Conservation (phyloP, 2,888 invertebrate species). For the Homarus gammarus region DNA sequence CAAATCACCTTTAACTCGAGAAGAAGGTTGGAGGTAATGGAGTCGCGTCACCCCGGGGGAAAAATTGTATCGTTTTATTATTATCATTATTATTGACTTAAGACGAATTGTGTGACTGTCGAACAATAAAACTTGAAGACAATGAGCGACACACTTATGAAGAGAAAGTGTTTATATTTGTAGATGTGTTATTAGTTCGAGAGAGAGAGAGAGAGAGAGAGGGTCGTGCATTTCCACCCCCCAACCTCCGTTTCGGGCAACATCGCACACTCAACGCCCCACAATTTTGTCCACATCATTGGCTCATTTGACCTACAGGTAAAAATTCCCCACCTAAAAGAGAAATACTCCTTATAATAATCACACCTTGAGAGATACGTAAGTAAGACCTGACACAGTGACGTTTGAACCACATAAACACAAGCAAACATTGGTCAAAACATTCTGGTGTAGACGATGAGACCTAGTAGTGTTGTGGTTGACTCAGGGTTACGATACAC, state of each 20-base stretch:
- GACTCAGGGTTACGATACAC: not conserved
- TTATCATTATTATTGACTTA: not conserved
- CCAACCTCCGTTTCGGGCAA: not conserved
- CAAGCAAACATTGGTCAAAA: not conserved
- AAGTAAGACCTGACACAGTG: not conserved
- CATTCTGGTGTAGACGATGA: not conserved
- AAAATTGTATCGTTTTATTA: not conserved
- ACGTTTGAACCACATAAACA: not conserved
- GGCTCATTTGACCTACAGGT: slow-evolving; percentile 30
- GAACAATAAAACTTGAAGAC: not conserved
- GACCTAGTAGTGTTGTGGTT: not conserved
- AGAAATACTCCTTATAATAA: not conserved
- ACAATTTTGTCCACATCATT: slow-evolving; percentile 57
- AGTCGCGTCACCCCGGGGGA: not conserved
- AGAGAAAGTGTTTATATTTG: not conserved
- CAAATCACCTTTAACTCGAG: not conserved
- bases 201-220: not conserved
- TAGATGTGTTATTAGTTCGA: not conserved
- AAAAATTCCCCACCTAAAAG: not conserved
- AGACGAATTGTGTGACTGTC: not conserved
- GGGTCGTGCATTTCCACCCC: not conserved
- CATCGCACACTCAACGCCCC: slow-evolving; percentile 24
- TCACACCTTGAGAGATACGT: not conserved
- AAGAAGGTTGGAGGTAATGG: too few relatives aligned
- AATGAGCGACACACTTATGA: not conserved